Base-by-base conservation (phyloP, 2,797 vertebrate species). In the Parauchenoglanis punctatus region DNA sequence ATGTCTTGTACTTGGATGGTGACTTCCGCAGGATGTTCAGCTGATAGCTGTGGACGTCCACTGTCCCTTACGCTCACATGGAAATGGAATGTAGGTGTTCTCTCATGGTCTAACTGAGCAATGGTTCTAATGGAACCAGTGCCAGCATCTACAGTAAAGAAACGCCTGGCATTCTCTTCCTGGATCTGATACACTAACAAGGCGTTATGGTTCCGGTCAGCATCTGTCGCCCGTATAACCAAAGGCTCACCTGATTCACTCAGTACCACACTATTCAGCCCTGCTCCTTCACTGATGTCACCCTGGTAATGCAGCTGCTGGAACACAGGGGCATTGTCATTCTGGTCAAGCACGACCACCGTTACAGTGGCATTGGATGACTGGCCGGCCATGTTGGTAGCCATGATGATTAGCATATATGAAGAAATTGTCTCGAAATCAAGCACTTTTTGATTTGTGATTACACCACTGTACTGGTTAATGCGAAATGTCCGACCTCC, bases 301-400 rank as follows among this genome's bases (percentile, higher is more conserved):
- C 99, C 99, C 0, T 46, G 92, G 88, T 99, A 99, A 56, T 96
- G 95, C 80, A 97, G 95, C 91, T 94, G 97, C 91, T 98, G 96
- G 87, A 99, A 99, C 77, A 98, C 93, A 0, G 99, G 99, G 0
- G 96, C 92, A 59, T 99, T 99, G 92, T 99, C 99, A 77, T 99
- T 99, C 93, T 98, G 96, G 93, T 99, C 99, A 28, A 97, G 93
- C 81, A 99, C 90, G 83, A 98, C 97, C 87, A 99, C 93, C 61
- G 95, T 94, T 85, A 98, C 93, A 0, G 97, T 97, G 59, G 95
- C 94, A 87, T 98, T 99, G 15, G 98, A 97, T 23, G 97, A 94
- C 97, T 98, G 97, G 46, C 98, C 98, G 56, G 98, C 98, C 99
- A 99, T 99, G 93, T 99, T 99, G 49, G 96, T 96, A 84, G 98